Base-by-base conservation (phyloP, 2,797 vertebrate genomes). In the Poeciliopsis paucimaculata region DNA sequence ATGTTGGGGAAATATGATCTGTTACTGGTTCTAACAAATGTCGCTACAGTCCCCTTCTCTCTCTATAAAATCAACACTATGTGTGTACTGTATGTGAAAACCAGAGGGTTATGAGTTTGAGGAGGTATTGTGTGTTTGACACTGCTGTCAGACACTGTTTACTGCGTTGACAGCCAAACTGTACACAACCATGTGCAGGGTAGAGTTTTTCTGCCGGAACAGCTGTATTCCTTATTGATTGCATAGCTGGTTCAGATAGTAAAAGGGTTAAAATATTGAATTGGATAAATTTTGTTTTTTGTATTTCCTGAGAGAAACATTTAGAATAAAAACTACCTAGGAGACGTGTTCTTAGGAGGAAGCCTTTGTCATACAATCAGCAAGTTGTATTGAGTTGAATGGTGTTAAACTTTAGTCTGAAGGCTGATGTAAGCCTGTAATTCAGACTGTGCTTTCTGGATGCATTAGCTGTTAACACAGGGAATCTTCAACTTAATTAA, bases 1-100 rank as follows among this genome's bases (percentile, higher is more conserved):
- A 82, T 88, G 41, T 46, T 85, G 77, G 79, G 86, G 92, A 92
- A 93, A 94, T 91, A 90, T 91, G 90, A 91, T 76, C 84, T 46
- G 84, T 92, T 92, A 85, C 89, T 79, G 43, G 87, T 88, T 89
- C 90, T 81, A 84, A 88, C 86, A 87, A 79, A 83, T 81, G 53
- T 68, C 53, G 66, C 79, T n/a, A 11, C 77, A 73, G 26, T 88
- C 45, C 82, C 80, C 73, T 31, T 34, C 41, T 43, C 64, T 43
- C 23, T 45, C 13, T 73, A 72, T 88, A 75, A 87, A 88, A 81
- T 80, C 75, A 83, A 80, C 55, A 28, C 62, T 4, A 75, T 43
- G 31, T n/a, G 53, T 62, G 51, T 5, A 55, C n/a, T 57, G 3
- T 77, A 70, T 81, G 72, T 77, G 71, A 72, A 49, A 73, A 75